Evolutionary conservation across 1,140 invertebrate genomes (phyloP).

Genomic region (Drosophila carrolli): DNA sequence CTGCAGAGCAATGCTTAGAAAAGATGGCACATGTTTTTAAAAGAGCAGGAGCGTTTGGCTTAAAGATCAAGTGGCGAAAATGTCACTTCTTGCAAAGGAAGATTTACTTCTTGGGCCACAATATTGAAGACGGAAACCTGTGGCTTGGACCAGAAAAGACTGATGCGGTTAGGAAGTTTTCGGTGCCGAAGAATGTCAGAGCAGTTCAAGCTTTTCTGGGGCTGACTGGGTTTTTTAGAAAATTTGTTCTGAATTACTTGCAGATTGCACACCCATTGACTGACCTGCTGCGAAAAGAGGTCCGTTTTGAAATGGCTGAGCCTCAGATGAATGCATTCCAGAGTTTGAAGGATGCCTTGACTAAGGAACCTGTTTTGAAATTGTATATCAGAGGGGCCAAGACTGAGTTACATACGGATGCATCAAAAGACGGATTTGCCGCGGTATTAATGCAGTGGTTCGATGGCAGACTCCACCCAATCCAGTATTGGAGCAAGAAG

Average conservation of each 20-base stretch:
- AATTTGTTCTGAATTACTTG: background rate
- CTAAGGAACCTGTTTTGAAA: background rate
- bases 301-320: background rate
- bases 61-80: no score
- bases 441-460: background rate
- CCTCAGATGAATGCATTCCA: background rate
- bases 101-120: background rate
- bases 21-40: no score
- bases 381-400: background rate
- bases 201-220: background rate
- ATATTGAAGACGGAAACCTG: background rate
- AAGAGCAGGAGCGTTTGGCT: no score
- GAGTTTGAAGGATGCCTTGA: background rate
- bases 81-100: no score
- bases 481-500: background rate
- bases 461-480: background rate
- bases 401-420: slow-evolving; percentile 1
- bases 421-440: slow-evolving; percentile 1
- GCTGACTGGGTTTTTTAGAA: background rate
- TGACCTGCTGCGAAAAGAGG: background rate
- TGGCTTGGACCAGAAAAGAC: background rate
- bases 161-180: background rate
- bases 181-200: background rate
- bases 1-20: no score
- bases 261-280: no score